Conservation (phyloP, 2,888 invertebrate genomes). For the Stenolophus ochropezus region DNA sequence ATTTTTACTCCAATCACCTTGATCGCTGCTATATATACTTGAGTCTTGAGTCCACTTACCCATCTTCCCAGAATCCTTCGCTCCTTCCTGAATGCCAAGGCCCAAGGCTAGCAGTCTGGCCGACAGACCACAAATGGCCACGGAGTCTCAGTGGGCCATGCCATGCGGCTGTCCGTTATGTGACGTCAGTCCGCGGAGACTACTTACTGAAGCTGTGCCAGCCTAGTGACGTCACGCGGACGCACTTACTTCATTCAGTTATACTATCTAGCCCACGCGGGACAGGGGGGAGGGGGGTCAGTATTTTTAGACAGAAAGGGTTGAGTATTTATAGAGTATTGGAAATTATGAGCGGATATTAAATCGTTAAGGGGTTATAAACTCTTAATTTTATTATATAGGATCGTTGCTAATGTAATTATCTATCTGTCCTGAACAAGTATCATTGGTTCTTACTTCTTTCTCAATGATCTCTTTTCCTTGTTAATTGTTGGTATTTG, state of each 20-base stretch:
- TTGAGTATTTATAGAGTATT: background rate
- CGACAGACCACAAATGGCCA: conserved; percentile 42
- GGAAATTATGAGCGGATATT: background rate
- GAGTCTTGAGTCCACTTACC: background rate
- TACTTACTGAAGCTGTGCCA: conserved; percentile 32
- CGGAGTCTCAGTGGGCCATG: conserved; percentile 28
- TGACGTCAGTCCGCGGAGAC: conserved; percentile 15
- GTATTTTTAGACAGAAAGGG: conserved; percentile 4
- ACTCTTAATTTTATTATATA: no score
- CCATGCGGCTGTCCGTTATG: conserved; percentile 3
- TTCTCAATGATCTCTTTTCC: no score
- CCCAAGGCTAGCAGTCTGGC: background rate
- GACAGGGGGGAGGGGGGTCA: conserved; percentile 8
- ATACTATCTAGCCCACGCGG: background rate
- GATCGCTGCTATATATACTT: background rate
- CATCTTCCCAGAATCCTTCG: background rate
- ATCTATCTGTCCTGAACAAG: no score
- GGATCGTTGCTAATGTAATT: no score
- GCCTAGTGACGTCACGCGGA: conserved; percentile 27
- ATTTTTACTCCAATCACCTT: background rate
- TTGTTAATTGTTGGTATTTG: no score
- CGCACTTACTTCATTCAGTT: conserved; percentile 28
- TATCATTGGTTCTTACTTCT: no score
- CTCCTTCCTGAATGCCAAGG: conserved; percentile 6
- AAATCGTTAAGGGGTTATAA: no score